A percentile compares a stretch with the other conserved stretches of the same genome.
Evolutionary conservation across 2,797 vertebrate genomes (phyloP).

Genomic region (Coilia nasus): DNA sequence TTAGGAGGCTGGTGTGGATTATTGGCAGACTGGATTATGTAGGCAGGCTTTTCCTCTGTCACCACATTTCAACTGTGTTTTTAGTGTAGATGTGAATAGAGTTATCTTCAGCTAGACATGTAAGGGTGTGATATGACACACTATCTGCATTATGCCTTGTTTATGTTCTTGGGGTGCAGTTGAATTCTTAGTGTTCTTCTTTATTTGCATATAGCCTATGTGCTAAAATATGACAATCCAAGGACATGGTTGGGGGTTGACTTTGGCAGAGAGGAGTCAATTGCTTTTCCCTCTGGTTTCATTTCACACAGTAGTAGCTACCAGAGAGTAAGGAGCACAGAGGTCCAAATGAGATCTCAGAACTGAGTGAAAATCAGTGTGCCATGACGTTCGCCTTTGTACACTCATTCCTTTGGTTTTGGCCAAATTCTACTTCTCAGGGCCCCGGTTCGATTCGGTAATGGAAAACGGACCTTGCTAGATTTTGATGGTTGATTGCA

Average conservation of each 20-base stretch:
- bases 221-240: conserved; percentile 5
- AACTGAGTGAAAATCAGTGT: conserved; percentile 49
- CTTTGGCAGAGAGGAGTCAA: conserved; percentile 8
- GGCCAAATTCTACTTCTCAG: conserved; percentile 32
- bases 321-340: conserved; percentile 33
- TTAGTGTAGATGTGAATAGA: too few relatives aligned
- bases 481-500: conserved; percentile 69
- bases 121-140: neutral
- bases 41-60: too few relatives aligned
- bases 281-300: conserved; percentile 28
- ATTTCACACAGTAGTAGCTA: conserved; percentile 51
- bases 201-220: neutral
- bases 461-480: conserved; percentile 60
- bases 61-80: too few relatives aligned
- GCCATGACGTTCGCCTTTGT: conserved; percentile 45
- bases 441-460: conserved; percentile 48
- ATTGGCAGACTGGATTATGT: too few relatives aligned
- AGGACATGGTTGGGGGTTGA: neutral
- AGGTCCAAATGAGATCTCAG: conserved; percentile 48
- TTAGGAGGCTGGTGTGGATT: too few relatives aligned
- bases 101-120: neutral
- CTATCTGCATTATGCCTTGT: neutral
- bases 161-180: too few relatives aligned
- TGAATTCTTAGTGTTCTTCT: neutral
- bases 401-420: conserved; percentile 45